These are phyloP conservation scores for Grus americana DNA, from an alignment of 2,113 vertebrate genomes.

Conservation along the genomic window DNA sequence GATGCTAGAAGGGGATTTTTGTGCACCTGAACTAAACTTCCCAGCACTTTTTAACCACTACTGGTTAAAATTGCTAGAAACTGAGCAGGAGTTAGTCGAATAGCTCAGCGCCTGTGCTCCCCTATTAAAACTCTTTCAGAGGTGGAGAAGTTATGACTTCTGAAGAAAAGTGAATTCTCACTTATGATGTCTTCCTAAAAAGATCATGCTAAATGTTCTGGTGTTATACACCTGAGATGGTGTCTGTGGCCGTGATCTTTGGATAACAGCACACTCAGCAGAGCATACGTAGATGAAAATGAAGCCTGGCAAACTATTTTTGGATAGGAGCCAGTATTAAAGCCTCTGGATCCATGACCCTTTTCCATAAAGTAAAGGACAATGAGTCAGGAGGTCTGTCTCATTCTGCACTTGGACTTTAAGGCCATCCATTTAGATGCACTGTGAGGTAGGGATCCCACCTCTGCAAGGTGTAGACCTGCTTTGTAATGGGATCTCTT, in stretches of 20 bases:
- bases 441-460: neutral
- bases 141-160: neutral
- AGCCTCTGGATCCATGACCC: neutral
- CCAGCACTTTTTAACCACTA: neutral
- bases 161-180: neutral
- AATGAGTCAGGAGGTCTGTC: neutral
- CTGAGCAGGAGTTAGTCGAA: neutral
- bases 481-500: neutral
- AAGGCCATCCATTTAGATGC: neutral
- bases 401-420: neutral
- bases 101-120: neutral
- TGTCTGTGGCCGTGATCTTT: neutral
- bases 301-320: neutral
- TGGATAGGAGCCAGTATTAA: neutral
- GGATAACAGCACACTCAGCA: neutral
- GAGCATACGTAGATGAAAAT: neutral
- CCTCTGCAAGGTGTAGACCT: neutral
- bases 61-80: neutral
- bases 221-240: neutral
- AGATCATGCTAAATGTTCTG: fast-evolving
- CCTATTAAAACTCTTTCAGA: neutral
- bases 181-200: neutral
- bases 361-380: neutral
- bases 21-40: neutral
- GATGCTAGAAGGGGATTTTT: neutral